Base-by-base conservation (phyloP, 2,888 invertebrate species). In the Coleophora deauratella region DNA sequence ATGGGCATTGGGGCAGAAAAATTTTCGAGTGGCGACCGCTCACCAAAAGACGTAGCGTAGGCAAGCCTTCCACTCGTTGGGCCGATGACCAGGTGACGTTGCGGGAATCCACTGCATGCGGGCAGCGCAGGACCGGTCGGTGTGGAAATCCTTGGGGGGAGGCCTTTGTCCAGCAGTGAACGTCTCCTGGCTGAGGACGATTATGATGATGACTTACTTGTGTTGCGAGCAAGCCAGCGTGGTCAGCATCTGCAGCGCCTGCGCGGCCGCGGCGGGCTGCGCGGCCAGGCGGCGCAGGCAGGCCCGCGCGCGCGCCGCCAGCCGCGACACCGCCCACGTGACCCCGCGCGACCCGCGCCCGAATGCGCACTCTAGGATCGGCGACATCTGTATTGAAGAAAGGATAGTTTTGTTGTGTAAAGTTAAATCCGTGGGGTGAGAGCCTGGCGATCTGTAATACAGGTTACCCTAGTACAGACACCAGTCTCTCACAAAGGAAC, bases 331-430 rank as follows among this genome's bases (percentile, higher is more conserved):
- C 46, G 64, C 64, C 84, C 84, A 82, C 47, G 55, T 51, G 30
- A 67, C 74, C 44, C 78, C 78, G 42, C 66, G 62, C 1, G 74
- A 73, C 11, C 61, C 55, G 9, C 62, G 59, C 0, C 79, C 77
- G 62, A 81, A 84, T 46, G 80, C 78, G 35, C 61, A 59, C 50
- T 73, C 75, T 33, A 81, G 46, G n/a, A 74, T 71, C 2, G 55
- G 47, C 0, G 78, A 71, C 72, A 77, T 72, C 81, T 81, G 52
- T 0, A n/a, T 4, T 21, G 21, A 21, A 21, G 3, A 3, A 21
- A 21, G 21, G 6, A 21, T 21, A 3, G 6, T 21, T 21, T 21
- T 21, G 21, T n/a, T n/a, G n/a, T n/a, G n/a, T n/a, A n/a, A n/a
- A n/a, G n/a, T n/a, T n/a, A n/a, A n/a, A n/a, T n/a, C n/a, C n/a